A percentile compares a stretch with the other conserved stretches of the same genome.
Evolutionary conservation across 2,797 vertebrate species (phyloP).

Genomic region (Lutjanus campechanus): DNA sequence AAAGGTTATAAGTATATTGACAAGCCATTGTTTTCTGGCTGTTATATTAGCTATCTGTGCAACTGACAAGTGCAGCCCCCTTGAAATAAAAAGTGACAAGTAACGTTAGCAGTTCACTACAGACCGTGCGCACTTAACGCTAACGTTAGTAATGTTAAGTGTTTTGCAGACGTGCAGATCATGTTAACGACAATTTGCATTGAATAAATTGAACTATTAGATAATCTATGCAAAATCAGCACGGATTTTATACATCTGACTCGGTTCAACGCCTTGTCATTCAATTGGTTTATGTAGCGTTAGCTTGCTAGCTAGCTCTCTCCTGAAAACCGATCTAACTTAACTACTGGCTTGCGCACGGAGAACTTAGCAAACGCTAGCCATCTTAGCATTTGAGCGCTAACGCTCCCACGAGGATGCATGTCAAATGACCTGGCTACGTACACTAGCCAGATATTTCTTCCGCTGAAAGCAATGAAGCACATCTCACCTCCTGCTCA

Average conservation of each 20-base stretch:
- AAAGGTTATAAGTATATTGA: constrained; percentile 46
- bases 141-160: not conserved
- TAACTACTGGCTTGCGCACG: not conserved
- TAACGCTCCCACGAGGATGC: not conserved
- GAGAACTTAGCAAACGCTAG: constrained; percentile 32
- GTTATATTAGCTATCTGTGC: not conserved
- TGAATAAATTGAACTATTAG: accelerated
- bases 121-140: not conserved
- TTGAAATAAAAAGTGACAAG: not conserved
- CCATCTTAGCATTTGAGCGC: constrained; percentile 46
- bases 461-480: accelerated
- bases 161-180: not conserved
- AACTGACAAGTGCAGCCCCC: not conserved
- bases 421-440: not conserved
- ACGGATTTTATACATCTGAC: not conserved
- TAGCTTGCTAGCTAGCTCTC: not conserved
- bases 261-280: accelerated
- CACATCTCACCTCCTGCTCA: constrained; percentile 80
- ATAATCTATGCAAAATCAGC: not conserved
- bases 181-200: not conserved
- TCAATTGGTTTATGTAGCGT: not conserved
- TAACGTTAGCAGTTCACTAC: too few relatives aligned
- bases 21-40: not conserved
- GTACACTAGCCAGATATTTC: not conserved
- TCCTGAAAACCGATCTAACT: not conserved